Evolutionary conservation across 2,888 invertebrate species (phyloP), one percentile per base, ranked within the genome.

Genomic region (Zygaena filipendulae): DNA sequence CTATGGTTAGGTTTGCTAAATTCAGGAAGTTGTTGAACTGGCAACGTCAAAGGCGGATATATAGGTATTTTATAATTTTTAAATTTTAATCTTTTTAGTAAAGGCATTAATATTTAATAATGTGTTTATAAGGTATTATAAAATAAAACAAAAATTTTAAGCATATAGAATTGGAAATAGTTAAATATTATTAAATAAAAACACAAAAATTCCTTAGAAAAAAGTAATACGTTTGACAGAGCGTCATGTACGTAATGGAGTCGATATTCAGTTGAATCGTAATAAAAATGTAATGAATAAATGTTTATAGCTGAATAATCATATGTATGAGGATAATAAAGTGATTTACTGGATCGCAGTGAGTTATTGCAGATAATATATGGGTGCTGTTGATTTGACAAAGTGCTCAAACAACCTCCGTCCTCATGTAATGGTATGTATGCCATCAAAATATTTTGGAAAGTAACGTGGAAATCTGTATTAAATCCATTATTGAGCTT

Each of bases 191-290:
- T n/a, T n/a, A n/a, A n/a, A n/a, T n/a, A n/a, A 70, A 75, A 75
- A 74, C 72, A 75, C 67, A 16, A 6, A 16, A 60, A 75, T 74
- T 74, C 74, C 68, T 39, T 19, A 28, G 29, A 3, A 41, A 60
- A 58, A 46, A 69, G 70, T 52, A 38, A 24, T 32, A 57, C 40
- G 45, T 48, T 70, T 81, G 84, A 82, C 54, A 71, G 68, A 81
- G 84, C 84, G 82, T 83, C 83, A 72, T 82, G 77, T 84, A 81
- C 82, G 84, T 83, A 83, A 84, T 84, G 84, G 84, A 83, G 84
- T 80, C 82, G 74, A 81, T 59, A 60, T 68, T 66, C 59, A 56
- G 46, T 59, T 57, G 53, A 45, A 59, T n/a, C n/a, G n/a, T n/a
- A n/a, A n/a, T n/a, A n/a, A n/a, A n/a, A n/a, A n/a, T n/a, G n/a